phyloP scores from a whole-genome alignment of 2,888 invertebrate genomes.

The Thera obeliscata region DNA sequence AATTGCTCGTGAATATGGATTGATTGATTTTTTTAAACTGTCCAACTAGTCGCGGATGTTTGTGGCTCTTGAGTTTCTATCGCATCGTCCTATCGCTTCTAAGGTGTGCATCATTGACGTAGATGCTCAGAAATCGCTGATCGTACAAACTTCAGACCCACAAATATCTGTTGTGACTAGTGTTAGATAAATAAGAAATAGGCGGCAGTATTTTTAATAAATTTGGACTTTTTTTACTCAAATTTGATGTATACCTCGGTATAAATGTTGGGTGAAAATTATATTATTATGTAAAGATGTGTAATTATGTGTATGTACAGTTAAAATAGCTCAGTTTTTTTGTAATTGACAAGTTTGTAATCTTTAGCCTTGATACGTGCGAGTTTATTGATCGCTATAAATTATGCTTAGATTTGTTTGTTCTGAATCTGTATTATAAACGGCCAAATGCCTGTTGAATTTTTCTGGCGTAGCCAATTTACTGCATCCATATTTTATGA shows the following conservation, averaged over 20 bases:
- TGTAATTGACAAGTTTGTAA: constrained; percentile 19
- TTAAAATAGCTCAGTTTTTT: constrained; percentile 2
- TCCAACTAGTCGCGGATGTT: neutral
- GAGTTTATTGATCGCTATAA: constrained; percentile 5
- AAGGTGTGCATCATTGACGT: neutral
- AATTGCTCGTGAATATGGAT: neutral
- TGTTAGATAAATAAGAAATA: neutral
- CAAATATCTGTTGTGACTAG: neutral
- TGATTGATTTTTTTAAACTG: neutral
- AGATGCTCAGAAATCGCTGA: neutral
- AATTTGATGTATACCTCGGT: neutral
- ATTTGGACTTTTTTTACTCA: constrained; percentile 10
- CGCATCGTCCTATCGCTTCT: neutral
- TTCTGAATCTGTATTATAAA: constrained; percentile 4
- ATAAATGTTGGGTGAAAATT: constrained; percentile 4
- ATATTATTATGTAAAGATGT: constrained; percentile 7
- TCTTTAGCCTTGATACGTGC: constrained; percentile 11
- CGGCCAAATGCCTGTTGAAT: neutral
- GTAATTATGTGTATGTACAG: constrained; percentile 4
- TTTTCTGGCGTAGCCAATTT: neutral
- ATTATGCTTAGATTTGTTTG: constrained; percentile 7
- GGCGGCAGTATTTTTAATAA: constrained; percentile 2
- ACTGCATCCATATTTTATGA: constrained; percentile 2
- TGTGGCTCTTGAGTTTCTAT: neutral
- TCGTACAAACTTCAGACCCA: neutral